These are phyloP conservation scores for Lethenteron camtschaticum DNA, from an alignment of 2,113 vertebrate genomes.

Conservation along the genomic window DNA sequence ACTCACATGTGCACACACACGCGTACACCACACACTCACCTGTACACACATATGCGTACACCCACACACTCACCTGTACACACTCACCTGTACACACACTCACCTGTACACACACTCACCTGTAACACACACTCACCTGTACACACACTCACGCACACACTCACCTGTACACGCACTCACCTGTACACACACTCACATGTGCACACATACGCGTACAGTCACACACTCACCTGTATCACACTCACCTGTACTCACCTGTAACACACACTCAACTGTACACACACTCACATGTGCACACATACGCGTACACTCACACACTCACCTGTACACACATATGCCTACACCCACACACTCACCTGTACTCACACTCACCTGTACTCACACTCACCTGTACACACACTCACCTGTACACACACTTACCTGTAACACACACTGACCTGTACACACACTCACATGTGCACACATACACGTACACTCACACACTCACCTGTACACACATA, in stretches of 20 bases:
- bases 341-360: not conserved
- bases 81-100: not conserved
- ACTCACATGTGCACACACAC: too few relatives aligned
- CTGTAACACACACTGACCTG: too few relatives aligned
- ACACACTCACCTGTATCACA: not conserved
- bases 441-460: not conserved
- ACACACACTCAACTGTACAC: not conserved
- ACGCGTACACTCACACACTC: too few relatives aligned
- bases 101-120: not conserved
- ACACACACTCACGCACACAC: too few relatives aligned
- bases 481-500: not conserved
- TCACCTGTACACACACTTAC: too few relatives aligned
- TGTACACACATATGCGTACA: too few relatives aligned
- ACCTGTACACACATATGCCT: not conserved
- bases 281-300: too few relatives aligned
- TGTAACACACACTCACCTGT: too few relatives aligned
- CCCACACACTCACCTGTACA: too few relatives aligned
- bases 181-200: not conserved
- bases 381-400: too few relatives aligned
- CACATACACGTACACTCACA: not conserved
- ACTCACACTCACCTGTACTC: not conserved
- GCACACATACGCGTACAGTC: not conserved
- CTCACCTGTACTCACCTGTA: not conserved
- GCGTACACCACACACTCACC: too few relatives aligned
- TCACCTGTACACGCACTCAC: too few relatives aligned